phyloP scores from a whole-genome alignment of 2,888 invertebrate genomes.

The Drosophila birchii region DNA sequence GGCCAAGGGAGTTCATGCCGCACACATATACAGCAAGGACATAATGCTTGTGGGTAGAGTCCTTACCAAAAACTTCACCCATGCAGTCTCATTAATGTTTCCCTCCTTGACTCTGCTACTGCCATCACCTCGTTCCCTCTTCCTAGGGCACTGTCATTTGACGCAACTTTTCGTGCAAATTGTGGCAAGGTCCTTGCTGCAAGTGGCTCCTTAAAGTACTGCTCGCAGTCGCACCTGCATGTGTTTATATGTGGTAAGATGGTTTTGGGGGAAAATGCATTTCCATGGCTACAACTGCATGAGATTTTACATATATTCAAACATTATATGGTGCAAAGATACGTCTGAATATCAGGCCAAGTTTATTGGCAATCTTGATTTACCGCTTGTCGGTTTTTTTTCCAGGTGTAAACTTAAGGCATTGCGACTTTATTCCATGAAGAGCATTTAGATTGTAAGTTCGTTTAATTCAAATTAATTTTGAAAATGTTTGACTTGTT shows the following conservation, averaged over 20 bases:
- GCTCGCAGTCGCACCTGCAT: slow-evolving; percentile 10
- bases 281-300: slow-evolving; percentile 14
- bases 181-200: slow-evolving; percentile 51
- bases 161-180: slow-evolving; percentile 46
- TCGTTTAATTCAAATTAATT: no score
- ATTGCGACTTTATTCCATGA: background rate
- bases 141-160: slow-evolving; percentile 19
- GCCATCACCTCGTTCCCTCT: background rate
- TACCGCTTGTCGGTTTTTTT: background rate
- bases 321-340: background rate
- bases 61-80: slow-evolving; percentile 38
- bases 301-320: background rate
- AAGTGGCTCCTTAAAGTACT: slow-evolving; percentile 45
- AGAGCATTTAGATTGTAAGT: background rate
- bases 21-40: slow-evolving; percentile 15
- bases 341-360: background rate
- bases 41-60: slow-evolving; percentile 22
- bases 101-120: background rate
- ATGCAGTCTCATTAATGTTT: slow-evolving; percentile 47
- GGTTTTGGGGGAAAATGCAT: slow-evolving; percentile 7
- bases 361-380: slow-evolving; percentile 20
- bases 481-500: no score
- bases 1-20: slow-evolving; percentile 23
- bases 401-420: background rate
- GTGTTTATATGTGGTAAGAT: slow-evolving; percentile 8